These are phyloP conservation scores for Poecilobothrus nobilitatus DNA, from an alignment of 2,888 invertebrate species.

Conservation along the genomic window DNA sequence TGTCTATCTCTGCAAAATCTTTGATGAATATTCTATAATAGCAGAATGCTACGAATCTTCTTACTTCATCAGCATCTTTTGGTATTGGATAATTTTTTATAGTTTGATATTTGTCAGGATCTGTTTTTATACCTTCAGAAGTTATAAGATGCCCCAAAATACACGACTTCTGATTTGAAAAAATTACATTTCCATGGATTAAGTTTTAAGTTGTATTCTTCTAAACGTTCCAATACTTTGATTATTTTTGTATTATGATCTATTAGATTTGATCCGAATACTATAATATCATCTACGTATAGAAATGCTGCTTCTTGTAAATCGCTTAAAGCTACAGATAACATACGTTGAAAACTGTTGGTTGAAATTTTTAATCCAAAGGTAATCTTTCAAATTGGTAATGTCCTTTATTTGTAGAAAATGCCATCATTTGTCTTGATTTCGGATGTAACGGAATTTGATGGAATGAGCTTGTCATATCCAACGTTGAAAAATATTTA, in stretches of 20 bases:
- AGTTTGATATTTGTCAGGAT: too few relatives aligned
- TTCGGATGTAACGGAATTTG: slow-evolving; percentile 18
- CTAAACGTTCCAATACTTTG: background rate
- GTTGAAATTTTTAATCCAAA: slow-evolving; percentile 23
- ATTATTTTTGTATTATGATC: slow-evolving; percentile 22
- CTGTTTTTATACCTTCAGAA: background rate
- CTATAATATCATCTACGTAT: slow-evolving; percentile 25
- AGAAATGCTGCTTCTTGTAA: slow-evolving; percentile 21
- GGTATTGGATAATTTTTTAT: too few relatives aligned
- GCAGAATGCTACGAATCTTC: too few relatives aligned
- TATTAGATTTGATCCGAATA: slow-evolving; percentile 20
- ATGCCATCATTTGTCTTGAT: slow-evolving; percentile 21
- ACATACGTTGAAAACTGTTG: slow-evolving; percentile 23
- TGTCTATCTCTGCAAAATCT: too few relatives aligned
- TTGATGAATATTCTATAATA: too few relatives aligned
- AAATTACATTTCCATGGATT: background rate
- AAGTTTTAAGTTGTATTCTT: background rate
- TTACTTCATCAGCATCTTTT: too few relatives aligned
- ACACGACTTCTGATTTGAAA: background rate
- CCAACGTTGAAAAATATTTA: slow-evolving; percentile 11
- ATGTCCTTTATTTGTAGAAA: slow-evolving; percentile 20
- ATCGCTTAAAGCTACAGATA: slow-evolving; percentile 21
- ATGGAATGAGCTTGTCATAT: background rate
- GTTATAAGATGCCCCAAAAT: background rate
- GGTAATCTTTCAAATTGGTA: slow-evolving; percentile 23